phyloP scores from a whole-genome alignment of 2,113 vertebrate genomes.

The Jacana jacana region DNA sequence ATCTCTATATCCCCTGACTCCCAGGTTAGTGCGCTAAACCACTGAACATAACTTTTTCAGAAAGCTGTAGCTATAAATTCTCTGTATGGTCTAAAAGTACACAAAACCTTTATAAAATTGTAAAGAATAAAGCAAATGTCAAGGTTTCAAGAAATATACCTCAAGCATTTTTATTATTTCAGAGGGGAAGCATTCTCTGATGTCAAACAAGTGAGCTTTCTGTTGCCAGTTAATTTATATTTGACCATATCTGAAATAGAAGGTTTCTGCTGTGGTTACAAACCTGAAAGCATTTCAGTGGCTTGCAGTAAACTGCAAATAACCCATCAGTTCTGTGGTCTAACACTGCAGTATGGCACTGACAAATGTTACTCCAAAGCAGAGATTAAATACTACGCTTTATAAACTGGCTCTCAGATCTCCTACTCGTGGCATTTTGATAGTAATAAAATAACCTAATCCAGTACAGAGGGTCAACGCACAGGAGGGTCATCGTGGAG shows the following conservation, averaged over 20 bases:
- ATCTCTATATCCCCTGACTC: background rate
- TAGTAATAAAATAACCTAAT: background rate
- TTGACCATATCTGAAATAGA: slow-evolving; percentile 30
- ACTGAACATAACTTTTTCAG: background rate
- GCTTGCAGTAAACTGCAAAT: background rate
- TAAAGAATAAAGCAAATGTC: background rate
- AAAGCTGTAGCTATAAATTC: background rate
- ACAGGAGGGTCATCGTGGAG: background rate
- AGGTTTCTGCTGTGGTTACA: background rate
- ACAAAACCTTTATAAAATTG: background rate
- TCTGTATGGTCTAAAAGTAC: background rate
- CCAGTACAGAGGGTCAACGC: background rate
- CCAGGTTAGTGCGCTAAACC: background rate
- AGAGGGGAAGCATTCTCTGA: background rate
- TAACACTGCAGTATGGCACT: background rate
- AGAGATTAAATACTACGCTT: background rate
- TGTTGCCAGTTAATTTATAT: background rate
- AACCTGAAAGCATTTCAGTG: slow-evolving; percentile 6
- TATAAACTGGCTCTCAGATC: background rate
- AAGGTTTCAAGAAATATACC: background rate
- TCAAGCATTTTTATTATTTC: background rate
- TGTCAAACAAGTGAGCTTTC: background rate
- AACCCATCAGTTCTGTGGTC: background rate
- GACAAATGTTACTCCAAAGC: background rate
- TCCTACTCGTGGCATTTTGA: background rate